Evolutionary conservation across 2,888 invertebrate genomes (phyloP), one percentile per base, ranked within the genome.

Genomic region (Abrostola tripartita): DNA sequence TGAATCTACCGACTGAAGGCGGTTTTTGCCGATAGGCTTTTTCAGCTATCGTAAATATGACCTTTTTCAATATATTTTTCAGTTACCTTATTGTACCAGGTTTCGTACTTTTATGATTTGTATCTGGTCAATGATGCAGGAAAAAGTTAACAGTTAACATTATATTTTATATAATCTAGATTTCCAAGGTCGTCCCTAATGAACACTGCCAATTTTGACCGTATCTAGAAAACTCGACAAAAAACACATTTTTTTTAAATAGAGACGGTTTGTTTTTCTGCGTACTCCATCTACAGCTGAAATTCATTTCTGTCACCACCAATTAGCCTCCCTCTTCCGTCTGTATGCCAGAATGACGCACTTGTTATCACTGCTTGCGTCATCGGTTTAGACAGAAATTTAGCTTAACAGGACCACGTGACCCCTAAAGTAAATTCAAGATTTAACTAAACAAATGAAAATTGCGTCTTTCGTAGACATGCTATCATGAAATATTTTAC

Each of bases 341-440:
- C 47, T 24, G 12, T 37, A 14, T 10, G 47, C 61, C 55, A 44
- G 42, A 60, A 61, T 65, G 65, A 61, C 61, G 61, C 44, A 65
- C 52, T 63, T 9, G 70, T 62, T 55, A 41, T 49, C 38, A n/a
- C 37, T n/a, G 50, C 24, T 24, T 59, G 56, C 56, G 56, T 64
- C 68, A 71, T 58, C 49, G 49, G 6, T 51, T 51, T 6, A 10
- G 38, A 47, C 12, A n/a, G 44, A 44, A 35, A n/a, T 50, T 37
- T 14, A 53, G 35, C 7, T 47, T 12, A 50, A 41, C 0, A 7
- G 38, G 6, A 52, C 12, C 12, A 14, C 38, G 57, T 52, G 52
- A 37, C 47, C 55, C 24, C 5, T 5, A 24, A 38, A n/a, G 6
- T 12, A 5, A 24, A 24, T 24, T 24, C 24, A 24, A 24, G 24